Conservation (phyloP, 2,113 vertebrate genomes). For the Parotia lawesii region DNA sequence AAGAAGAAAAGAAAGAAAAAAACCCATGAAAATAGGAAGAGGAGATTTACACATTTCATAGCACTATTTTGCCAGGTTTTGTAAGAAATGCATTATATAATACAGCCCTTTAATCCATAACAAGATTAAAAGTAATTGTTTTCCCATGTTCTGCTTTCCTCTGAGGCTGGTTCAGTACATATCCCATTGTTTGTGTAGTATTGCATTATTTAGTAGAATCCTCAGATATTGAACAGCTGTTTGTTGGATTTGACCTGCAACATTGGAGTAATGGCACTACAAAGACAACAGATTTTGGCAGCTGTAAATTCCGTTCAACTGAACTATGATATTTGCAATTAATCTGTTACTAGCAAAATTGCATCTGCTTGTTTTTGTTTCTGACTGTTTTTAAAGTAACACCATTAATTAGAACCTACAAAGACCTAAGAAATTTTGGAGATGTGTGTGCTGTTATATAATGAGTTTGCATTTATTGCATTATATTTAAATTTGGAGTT, state of each 20-base stretch:
- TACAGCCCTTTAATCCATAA: background rate
- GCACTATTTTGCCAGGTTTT: background rate
- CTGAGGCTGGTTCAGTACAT: background rate
- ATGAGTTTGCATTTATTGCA: background rate
- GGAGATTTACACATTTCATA: background rate
- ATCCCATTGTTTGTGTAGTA: slow-evolving; percentile 18
- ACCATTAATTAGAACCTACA: background rate
- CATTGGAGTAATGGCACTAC: slow-evolving; percentile 3
- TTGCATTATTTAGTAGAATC: slow-evolving; percentile 55
- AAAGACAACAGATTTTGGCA: slow-evolving; percentile 42
- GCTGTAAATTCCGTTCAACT: slow-evolving; percentile 17
- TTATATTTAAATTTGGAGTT: background rate
- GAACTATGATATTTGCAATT: slow-evolving; percentile 42
- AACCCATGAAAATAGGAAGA: background rate
- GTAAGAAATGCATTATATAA: background rate
- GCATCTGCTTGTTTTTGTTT: slow-evolving; percentile 35
- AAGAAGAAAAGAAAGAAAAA: slow-evolving; percentile 1
- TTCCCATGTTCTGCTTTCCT: slow-evolving; percentile 8
- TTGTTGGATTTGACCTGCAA: slow-evolving; percentile 51
- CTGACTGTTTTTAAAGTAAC: background rate
- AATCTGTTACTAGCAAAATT: slow-evolving; percentile 29
- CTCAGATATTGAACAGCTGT: slow-evolving; percentile 37
- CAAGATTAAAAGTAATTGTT: slow-evolving; percentile 48
- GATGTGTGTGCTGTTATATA: background rate
- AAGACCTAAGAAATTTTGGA: background rate